Percentiles rank a stretch among this genome's conserved stretches.
Evolutionary conservation across 2,113 vertebrate genomes (phyloP).

Genomic region (Cyanoderma ruficeps): DNA sequence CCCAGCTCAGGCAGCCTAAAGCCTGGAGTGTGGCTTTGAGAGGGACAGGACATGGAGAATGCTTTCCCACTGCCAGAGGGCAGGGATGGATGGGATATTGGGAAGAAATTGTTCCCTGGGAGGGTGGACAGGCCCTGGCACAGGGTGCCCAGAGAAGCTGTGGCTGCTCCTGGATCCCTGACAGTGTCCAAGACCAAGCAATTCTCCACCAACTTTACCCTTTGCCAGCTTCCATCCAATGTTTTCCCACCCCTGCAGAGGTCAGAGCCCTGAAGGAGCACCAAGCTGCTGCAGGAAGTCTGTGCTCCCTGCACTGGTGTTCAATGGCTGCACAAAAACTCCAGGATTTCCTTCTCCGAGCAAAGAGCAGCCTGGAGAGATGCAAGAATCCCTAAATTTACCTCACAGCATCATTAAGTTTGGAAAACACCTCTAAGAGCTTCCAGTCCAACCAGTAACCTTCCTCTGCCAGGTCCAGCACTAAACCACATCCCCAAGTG

Average conservation of each 20-base stretch:
- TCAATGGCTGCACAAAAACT: background rate
- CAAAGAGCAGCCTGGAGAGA: background rate
- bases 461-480: background rate
- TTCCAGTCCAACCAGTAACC: accelerated
- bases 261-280: background rate
- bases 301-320: background rate
- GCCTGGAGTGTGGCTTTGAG: accelerated
- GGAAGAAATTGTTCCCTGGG: accelerated
- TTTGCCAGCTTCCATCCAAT: background rate
- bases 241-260: background rate
- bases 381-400: background rate
- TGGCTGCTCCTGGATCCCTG: background rate
- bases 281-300: background rate
- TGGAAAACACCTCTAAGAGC: background rate
- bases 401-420: background rate
- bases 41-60: background rate
- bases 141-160: background rate
- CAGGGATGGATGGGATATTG: background rate
- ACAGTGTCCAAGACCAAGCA: background rate
- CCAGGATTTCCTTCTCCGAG: background rate
- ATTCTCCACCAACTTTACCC: background rate
- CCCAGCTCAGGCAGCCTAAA: background rate
- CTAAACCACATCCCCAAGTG: background rate
- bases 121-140: accelerated
- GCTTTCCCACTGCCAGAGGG: background rate